Conservation (phyloP, 92 coral and sea anemone genomes). For the Parazoanthus atlanticus region DNA sequence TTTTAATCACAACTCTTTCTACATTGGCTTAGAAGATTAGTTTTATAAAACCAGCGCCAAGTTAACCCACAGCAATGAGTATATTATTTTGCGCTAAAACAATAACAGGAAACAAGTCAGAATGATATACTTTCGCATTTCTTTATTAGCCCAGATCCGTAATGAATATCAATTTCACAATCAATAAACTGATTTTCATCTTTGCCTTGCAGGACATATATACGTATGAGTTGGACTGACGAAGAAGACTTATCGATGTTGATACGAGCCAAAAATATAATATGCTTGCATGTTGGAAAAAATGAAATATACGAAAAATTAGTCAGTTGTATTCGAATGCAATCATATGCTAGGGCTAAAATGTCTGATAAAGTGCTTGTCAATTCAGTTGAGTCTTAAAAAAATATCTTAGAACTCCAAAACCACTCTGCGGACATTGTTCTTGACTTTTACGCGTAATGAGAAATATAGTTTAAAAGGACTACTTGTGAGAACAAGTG, state of each 20-base stretch:
- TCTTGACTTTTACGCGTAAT: slow-evolving; percentile 1
- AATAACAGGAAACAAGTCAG: slow-evolving; percentile 35
- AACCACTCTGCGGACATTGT: neutral
- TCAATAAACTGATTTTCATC: slow-evolving; percentile 9
- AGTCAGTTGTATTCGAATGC: neutral
- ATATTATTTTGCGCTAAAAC: slow-evolving; percentile 29
- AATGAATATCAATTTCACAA: slow-evolving; percentile 11
- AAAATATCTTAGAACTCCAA: neutral
- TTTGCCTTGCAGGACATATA: slow-evolving; percentile 18
- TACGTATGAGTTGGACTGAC: neutral
- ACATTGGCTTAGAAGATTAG: slow-evolving; percentile 32
- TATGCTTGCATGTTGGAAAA: neutral
- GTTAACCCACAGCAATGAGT: slow-evolving; percentile 23
- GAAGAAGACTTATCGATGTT: neutral
- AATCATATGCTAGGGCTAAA: neutral
- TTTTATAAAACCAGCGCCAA: neutral
- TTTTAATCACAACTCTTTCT: slow-evolving; percentile 17
- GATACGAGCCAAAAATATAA: neutral
- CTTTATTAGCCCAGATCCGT: slow-evolving; percentile 35
- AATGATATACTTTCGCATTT: slow-evolving; percentile 24
- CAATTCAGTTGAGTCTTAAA: neutral
- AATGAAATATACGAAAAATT: neutral
- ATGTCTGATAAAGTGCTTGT: neutral
- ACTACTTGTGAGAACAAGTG: neutral
- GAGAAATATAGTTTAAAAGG: neutral